Evolutionary conservation across 2,113 vertebrate genomes (phyloP).

Genomic region (Cyrtonyx montezumae): DNA sequence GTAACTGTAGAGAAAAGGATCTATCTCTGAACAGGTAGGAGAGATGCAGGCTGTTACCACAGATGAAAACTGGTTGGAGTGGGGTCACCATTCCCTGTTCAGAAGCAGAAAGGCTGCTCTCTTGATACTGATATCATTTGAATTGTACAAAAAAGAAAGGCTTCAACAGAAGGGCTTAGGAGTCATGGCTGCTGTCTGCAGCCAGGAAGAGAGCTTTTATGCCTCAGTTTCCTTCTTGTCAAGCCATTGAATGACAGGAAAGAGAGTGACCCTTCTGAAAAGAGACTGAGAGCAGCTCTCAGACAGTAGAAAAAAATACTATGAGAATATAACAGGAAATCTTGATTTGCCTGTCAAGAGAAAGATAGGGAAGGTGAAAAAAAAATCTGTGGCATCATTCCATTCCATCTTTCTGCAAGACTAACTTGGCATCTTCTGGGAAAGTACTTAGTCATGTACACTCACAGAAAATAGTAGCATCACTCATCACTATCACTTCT

Average conservation of each 20-base stretch:
- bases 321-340: background rate
- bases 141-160: background rate
- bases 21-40: background rate
- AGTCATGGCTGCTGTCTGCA: background rate
- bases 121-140: background rate
- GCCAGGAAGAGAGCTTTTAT: background rate
- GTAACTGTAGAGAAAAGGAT: background rate
- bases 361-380: background rate
- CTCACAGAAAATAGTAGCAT: background rate
- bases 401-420: background rate
- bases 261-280: background rate
- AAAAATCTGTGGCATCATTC: background rate
- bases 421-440: background rate
- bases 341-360: background rate
- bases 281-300: background rate
- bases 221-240: background rate
- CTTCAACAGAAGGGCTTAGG: background rate
- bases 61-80: background rate
- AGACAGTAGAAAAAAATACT: background rate
- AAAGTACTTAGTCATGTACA: background rate
- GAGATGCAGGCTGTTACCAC: background rate
- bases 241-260: background rate
- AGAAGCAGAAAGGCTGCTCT: background rate
- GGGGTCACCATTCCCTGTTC: fast-evolving
- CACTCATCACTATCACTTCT: background rate